phyloP scores from a whole-genome alignment of 2,113 vertebrate genomes.

The Hydropotes inermis region DNA sequence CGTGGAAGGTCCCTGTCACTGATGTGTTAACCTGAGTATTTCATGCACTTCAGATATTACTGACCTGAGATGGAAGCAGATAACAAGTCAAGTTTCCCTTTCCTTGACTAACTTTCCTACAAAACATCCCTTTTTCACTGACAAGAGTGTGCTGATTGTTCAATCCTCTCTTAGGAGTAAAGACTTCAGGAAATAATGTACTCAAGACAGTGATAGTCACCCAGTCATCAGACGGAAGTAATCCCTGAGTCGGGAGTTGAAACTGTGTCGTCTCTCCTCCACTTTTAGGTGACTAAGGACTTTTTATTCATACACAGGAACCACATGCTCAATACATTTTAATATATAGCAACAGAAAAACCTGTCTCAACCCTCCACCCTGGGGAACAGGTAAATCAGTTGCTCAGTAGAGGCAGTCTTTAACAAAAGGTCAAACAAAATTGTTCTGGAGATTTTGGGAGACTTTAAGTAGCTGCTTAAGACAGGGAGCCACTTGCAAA shows the following conservation, averaged over 20 bases:
- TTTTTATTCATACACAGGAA: neutral
- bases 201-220: neutral
- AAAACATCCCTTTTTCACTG: neutral
- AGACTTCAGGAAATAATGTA: neutral
- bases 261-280: neutral
- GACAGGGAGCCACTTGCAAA: neutral
- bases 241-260: neutral
- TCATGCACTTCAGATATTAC: neutral
- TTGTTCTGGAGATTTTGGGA: constrained; percentile 56
- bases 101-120: neutral
- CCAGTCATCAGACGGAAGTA: neutral
- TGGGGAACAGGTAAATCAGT: constrained; percentile 60
- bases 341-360: constrained; percentile 47
- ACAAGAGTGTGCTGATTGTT: neutral
- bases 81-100: neutral
- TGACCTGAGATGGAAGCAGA: neutral
- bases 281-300: constrained; percentile 25
- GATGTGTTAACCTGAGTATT: neutral
- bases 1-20: neutral
- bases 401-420: constrained; percentile 46
- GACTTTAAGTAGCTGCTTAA: constrained; percentile 43
- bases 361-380: constrained; percentile 36
- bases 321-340: neutral
- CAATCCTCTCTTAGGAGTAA: neutral
- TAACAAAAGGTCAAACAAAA: constrained; percentile 70